Evolutionary conservation across 1,140 invertebrate species (phyloP), one percentile per base, ranked within the genome.

Genomic region (Lerema accius): DNA sequence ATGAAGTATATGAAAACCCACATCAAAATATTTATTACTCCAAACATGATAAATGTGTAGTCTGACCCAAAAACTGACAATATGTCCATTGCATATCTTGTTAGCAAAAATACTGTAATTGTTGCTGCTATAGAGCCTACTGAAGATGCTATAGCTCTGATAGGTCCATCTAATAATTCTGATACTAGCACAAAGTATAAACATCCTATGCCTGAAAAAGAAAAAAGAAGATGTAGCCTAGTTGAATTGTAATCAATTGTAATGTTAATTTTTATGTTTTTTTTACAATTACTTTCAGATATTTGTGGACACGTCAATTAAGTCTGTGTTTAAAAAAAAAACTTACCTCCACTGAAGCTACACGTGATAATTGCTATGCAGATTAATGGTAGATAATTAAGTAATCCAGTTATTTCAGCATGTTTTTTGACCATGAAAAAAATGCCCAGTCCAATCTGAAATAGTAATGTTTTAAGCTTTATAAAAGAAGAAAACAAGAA

Each of bases 1-100:
- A 93, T 85, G 17, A 92, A 74, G 26, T 86, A 80, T 14, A 91
- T 76, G 42, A 94, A 93, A 1, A 92, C 10, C 0, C 37, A 59
- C 4, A 62, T 35, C 6, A 74, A 7, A 0, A 70, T 16, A 14
- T 65, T 68, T 13, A 51, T 63, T 0, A 37, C 40, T 0, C 37
- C 42, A 15, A 78, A 78, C 5, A 65, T 11, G 58, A 68, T 71
- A 59, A 71, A 78, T 0, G 66, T 71, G 2, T 42, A 28, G 3
- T 66, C 63, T 3, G 69, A 32, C 1, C 75, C 75, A 5, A 75
- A 58, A 0, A 51, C 37, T 0, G 17, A 26, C 5, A 67, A 67
- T 35, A 63, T 39, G 28, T 67, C 63, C 1, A 51, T 67, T 6
- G 63, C 67, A 13, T 62, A 67, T 28, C 26, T 62, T 3, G 51